These are phyloP conservation scores for Chitala chitala DNA, from an alignment of 2,113 vertebrate species.

Conservation along the genomic window DNA sequence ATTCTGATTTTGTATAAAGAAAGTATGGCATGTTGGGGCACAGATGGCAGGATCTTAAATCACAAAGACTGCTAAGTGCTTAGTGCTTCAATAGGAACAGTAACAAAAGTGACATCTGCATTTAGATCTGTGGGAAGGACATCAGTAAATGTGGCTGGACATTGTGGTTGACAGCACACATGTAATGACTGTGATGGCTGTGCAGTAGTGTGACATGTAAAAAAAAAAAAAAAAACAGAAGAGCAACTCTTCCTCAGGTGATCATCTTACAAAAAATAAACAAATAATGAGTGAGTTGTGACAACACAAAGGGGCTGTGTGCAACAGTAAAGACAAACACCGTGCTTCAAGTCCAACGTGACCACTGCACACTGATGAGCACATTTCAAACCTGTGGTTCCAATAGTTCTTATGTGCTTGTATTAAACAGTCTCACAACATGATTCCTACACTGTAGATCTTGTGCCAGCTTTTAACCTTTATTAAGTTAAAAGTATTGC, in stretches of 20 bases:
- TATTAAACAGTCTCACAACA: slow-evolving; percentile 13
- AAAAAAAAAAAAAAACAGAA: background rate
- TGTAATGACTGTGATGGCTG: no score
- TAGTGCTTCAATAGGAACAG: no score
- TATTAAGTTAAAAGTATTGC: background rate
- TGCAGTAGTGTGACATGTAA: slow-evolving; percentile 15
- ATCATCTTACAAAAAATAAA: background rate
- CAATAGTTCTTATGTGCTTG: background rate
- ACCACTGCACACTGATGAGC: background rate
- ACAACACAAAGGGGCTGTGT: background rate
- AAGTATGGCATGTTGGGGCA: no score
- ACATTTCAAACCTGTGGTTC: background rate
- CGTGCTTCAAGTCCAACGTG: background rate
- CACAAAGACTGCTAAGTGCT: no score
- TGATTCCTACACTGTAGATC: slow-evolving; percentile 24
- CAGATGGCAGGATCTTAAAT: no score
- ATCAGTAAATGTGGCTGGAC: no score
- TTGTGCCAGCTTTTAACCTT: slow-evolving; percentile 26
- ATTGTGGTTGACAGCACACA: no score
- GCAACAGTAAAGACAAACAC: background rate
- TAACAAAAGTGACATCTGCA: no score
- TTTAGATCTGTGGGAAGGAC: no score
- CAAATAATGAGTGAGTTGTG: background rate
- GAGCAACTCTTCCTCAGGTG: no score
- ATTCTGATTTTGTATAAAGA: no score